These are phyloP conservation scores for Diorhabda carinulata DNA, from an alignment of 1,140 invertebrate species.

Conservation along the genomic window DNA sequence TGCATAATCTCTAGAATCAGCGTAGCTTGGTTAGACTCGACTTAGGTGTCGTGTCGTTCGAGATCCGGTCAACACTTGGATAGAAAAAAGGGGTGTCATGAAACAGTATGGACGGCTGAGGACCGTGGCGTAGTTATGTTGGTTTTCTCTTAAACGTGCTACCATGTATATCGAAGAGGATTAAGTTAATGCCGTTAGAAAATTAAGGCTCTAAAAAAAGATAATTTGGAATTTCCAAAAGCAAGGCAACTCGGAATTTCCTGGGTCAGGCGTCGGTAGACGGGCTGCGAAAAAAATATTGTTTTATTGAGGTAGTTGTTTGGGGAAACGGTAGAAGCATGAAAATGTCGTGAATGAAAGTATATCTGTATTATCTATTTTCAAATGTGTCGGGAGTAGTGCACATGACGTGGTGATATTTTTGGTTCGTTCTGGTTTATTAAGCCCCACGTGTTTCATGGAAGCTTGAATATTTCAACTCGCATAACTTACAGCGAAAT, in stretches of 20 bases:
- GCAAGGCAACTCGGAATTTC: not conserved
- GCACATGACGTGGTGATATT: not conserved
- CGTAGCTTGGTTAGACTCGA: no score
- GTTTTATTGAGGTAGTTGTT: no score
- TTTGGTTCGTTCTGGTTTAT: not conserved
- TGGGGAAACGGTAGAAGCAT: no score
- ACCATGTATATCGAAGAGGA: not conserved
- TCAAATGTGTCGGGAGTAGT: no score
- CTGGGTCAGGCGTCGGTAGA: not conserved
- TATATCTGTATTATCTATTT: no score
- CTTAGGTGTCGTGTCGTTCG: no score
- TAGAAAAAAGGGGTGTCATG: not conserved
- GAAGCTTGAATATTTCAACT: not conserved
- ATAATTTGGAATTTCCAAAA: not conserved
- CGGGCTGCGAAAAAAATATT: not conserved
- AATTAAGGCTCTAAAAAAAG: not conserved
- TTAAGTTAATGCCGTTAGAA: not conserved
- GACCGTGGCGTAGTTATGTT: no score
- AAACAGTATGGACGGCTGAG: not conserved
- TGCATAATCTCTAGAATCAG: no score
- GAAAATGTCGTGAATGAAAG: no score
- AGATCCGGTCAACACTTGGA: not conserved
- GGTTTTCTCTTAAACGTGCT: not conserved
- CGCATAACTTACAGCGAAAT: not conserved
- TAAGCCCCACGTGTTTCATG: not conserved